Evolutionary conservation across 2,113 vertebrate species (phyloP), one percentile per base, ranked within the genome.

Genomic region (Microtus montanus): DNA sequence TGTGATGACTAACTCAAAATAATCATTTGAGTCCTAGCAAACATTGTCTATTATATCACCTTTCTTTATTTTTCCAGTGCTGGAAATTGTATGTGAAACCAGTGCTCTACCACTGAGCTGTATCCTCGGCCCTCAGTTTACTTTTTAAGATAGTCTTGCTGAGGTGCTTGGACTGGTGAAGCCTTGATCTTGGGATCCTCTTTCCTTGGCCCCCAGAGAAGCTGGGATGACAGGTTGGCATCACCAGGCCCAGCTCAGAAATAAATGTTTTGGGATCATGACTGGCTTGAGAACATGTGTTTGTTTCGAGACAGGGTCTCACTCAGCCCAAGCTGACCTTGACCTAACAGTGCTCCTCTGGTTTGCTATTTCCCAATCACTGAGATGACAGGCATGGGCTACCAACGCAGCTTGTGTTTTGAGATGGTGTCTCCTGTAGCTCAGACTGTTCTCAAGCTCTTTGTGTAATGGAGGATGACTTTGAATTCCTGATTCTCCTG

Each of bases 1-100:
- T 94, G 54, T 95, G 38, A 84, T 87, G 89, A 91, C 87, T 73
- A 9, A 91, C 47, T 79, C 64, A 91, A 24, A 92, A 70, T 70
- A 87, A 79, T 95, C 86, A 84, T 87, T 61, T 90, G 70, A 96
- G 49, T 89, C 28, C 30, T 71, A 91, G 64, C 79, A 95, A 83
- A 79, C 88, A 89, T 1, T 91, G 52, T 14, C 90, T 94, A 35
- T 92, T 74, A 11, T 73, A 93, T 75, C 71, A 96, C 19, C 12
- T 52, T 66, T 85, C 38, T 63, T 71, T 73, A 14, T 41, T 11
- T 58, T 52, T 87, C 64, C 20, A 24, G 19, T 70, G 33, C 33
- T 49, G 33, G 33, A 35, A 22, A 58, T 58, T 30, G 49, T 35
- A 20, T 74, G 13, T 58, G 26, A 88, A 88, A 10, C 70, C 24